Base-by-base conservation (phyloP, 1,140 invertebrate species). In the Drosophila sucinea region DNA sequence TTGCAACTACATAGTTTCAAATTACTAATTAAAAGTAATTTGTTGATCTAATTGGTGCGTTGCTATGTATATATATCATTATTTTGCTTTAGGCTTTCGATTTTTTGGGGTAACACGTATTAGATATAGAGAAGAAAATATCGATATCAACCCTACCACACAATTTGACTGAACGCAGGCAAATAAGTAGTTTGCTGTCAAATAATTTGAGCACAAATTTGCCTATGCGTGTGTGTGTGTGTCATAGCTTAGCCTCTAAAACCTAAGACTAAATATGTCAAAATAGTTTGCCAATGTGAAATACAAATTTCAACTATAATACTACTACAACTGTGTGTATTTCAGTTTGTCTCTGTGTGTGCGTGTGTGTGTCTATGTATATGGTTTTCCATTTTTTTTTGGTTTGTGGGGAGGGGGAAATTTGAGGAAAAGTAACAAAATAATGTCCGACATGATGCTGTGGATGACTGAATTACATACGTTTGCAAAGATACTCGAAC, bases 41-140 rank as follows among this genome's bases (percentile, higher is more conserved):
- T 74, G 54, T 60, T 65, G 77, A 62, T 77, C 60, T 77, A 79
- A 76, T 79, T 51, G 23, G 44, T 51, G 44, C 44, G 29, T 55
- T 38, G 35, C 2, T 60, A 10, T 55, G 17, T 67, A 6, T 44
- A 29, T 60, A 6, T 41, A 33, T 60, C 32, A 0, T 10, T 60
- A 57, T 73, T 67, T 51, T 51, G 44, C 44, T 51, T 51, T 51
- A 51, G 44, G 44, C 44, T 51, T 51, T 51, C 44, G 90, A 91
- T 91, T 91, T 91, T 90, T 91, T 91, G 90, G 78, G 82, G 70
- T 58, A 75, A 78, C 58, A 77, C 89, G 83, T 87, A 25, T 27
- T 23, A 23, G 8, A 10, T 51, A 51, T 51, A 27, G 27, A 51
- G 44, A 51, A 51, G 44, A 51, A 51, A 27, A 51, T 51, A 51